A percentile compares a stretch with the other conserved stretches of the same genome.
These are phyloP conservation scores for Malacosoma neustria DNA, from an alignment of 2,888 invertebrate genomes.

Conservation along the genomic window DNA sequence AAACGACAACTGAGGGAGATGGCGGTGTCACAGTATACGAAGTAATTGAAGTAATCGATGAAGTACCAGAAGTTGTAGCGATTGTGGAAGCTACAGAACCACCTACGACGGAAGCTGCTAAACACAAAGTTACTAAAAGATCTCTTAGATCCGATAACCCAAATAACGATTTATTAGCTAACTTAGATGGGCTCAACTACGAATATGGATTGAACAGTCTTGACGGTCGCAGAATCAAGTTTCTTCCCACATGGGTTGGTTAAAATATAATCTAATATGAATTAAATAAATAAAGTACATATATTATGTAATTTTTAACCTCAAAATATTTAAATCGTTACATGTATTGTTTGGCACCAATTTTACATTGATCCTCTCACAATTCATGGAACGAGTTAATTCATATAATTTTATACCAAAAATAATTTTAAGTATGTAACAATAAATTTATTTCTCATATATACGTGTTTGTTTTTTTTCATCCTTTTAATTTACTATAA, in stretches of 20 bases:
- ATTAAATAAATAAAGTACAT: no score
- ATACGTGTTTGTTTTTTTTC: no score
- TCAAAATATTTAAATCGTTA: no score
- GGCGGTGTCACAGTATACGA: conserved; percentile 25
- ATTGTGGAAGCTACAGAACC: conserved; percentile 24
- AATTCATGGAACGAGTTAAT: neutral
- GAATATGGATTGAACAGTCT: conserved; percentile 40
- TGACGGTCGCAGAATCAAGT: conserved; percentile 56
- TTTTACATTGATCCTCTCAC: neutral
- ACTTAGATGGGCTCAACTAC: conserved; percentile 39
- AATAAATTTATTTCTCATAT: neutral
- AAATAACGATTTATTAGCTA: conserved; percentile 47
- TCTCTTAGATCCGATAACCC: conserved; percentile 48
- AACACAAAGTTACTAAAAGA: conserved; percentile 46
- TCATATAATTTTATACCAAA: neutral
- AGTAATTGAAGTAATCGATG: conserved; percentile 38
- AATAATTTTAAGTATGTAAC: neutral
- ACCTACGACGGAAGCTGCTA: conserved; percentile 21
- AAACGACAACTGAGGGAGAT: conserved; percentile 23
- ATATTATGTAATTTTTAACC: no score
- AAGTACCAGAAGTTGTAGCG: conserved; percentile 37
- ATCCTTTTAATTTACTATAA: no score
- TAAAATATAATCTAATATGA: conserved; percentile 17
- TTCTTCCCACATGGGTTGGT: conserved; percentile 58
- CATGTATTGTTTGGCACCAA: no score